Evolutionary conservation across 2,113 vertebrate genomes (phyloP), one percentile per base, ranked within the genome.

Genomic region (Pomatorhinus ruficollis): DNA sequence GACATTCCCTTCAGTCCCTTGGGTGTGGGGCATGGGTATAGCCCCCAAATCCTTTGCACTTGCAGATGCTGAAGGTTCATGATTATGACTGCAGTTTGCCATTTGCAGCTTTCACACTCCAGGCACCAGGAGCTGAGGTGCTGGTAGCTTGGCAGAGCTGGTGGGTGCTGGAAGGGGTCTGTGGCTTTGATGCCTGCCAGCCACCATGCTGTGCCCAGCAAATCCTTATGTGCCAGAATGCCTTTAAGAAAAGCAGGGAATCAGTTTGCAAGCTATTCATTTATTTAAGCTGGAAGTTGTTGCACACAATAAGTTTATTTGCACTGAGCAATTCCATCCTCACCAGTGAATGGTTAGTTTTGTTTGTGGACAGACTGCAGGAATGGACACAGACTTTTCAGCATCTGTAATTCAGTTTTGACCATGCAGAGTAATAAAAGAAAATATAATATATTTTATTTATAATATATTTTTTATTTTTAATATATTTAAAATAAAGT

Each of bases 11-110:
- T 16, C 25, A 28, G 25, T 50, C 11, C 18, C 4, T 45, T 33
- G 39, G 24, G 3, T 25, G 8, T 37, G 56, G 2, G 8, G 12
- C 40, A 31, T 0, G 0, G 17, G 53, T 47, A 18, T 2, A 8
- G 5, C 28, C 33, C 54, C 40, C 1, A 2, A 17, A 49, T 5
- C 19, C 22, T 77, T 72, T 68, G 24, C 2, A 0, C 24, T 89
- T 42, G 30, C 78, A 84, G 9, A 17, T 2, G 7, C 20, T 61
- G 56, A 74, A 90, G 39, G 39, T 23, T 71, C 10, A 9, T 21
- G 10, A 3, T 2, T n/a, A 9, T 27, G 25, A 47, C 5, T 39
- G 23, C 1, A 4, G 22, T 71, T 70, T 87, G 22, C 27, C 5
- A 1, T 23, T 33, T 53, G 72, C 52, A 66, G 42, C 10, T 63